A percentile compares a stretch with the other conserved stretches of the same genome.
These are phyloP conservation scores for Diploptera punctata DNA, from an alignment of 2,888 invertebrate genomes.

Conservation along the genomic window DNA sequence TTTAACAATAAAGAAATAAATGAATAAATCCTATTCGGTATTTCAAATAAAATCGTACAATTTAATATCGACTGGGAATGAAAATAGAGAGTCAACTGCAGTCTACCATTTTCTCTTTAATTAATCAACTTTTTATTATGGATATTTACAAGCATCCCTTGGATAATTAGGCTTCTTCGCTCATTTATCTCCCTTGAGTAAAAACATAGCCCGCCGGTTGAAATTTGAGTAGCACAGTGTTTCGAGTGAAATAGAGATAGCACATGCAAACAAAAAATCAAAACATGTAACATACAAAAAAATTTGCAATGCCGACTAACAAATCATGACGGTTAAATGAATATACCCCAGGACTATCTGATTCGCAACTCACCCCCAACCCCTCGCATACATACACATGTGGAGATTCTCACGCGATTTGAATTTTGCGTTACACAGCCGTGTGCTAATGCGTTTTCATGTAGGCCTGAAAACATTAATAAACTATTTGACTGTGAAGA, in stretches of 20 bases:
- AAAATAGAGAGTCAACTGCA: too few species aligned
- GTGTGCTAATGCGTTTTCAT: slow-evolving; percentile 23
- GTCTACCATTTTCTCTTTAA: too few species aligned
- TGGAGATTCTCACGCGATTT: slow-evolving; percentile 21
- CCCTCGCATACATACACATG: slow-evolving; percentile 1
- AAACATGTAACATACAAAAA: slow-evolving; percentile 29
- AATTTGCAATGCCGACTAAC: slow-evolving; percentile 31
- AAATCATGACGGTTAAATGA: slow-evolving; percentile 30
- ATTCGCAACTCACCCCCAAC: slow-evolving; percentile 17
- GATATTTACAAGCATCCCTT: too few species aligned
- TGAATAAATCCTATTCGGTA: too few species aligned
- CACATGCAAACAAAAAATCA: slow-evolving; percentile 9
- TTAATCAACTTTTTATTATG: too few species aligned
- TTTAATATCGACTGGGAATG: too few species aligned
- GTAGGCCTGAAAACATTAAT: slow-evolving; percentile 25
- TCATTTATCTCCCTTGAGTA: too few species aligned
- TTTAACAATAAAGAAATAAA: too few species aligned
- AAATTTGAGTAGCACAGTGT: too few species aligned
- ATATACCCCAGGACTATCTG: slow-evolving; percentile 26
- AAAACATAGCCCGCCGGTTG: too few species aligned
- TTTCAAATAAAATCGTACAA: too few species aligned
- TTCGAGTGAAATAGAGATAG: not conserved
- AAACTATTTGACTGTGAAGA: slow-evolving; percentile 29
- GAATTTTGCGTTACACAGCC: slow-evolving; percentile 20
- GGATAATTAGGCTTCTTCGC: too few species aligned